These are phyloP conservation scores for Syngnathus scovelli DNA, from an alignment of 2,113 vertebrate species.

Conservation along the genomic window DNA sequence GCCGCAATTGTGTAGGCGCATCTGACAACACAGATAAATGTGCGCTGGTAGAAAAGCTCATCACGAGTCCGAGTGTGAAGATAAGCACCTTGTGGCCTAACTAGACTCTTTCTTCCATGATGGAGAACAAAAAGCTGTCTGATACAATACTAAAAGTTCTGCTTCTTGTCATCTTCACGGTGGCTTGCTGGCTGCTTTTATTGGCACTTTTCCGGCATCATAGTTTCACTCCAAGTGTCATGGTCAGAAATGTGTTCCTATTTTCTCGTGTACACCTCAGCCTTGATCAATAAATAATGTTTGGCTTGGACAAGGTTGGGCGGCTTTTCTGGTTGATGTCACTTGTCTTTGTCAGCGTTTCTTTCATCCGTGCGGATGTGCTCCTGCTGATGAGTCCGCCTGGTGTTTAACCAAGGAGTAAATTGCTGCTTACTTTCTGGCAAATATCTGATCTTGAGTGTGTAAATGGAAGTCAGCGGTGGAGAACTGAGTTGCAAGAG, in stretches of 20 bases:
- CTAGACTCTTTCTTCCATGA: constrained; percentile 3
- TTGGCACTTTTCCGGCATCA: background rate
- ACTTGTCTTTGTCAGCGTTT: constrained; percentile 51
- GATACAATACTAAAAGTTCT: constrained; percentile 7
- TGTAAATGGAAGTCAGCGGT: constrained; percentile 31
- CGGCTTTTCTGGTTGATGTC: constrained; percentile 37
- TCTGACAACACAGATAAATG: constrained; percentile 60
- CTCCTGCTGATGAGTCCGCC: constrained; percentile 38
- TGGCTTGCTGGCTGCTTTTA: background rate
- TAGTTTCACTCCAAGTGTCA: background rate
- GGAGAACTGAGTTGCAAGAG: constrained; percentile 31
- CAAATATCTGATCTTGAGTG: constrained; percentile 57
- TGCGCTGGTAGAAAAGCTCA: constrained; percentile 53
- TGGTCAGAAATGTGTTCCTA: background rate
- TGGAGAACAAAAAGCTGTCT: constrained; percentile 6
- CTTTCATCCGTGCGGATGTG: constrained; percentile 45
- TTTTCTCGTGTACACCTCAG: constrained; percentile 27
- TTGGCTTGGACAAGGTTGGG: constrained; percentile 41
- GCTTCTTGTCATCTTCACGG: constrained; percentile 1
- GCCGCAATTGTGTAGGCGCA: constrained; percentile 58
- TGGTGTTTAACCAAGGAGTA: constrained; percentile 61
- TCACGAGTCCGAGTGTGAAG: constrained; percentile 46
- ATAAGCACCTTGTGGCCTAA: constrained; percentile 43
- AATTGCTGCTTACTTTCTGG: constrained; percentile 53
- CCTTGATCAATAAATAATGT: constrained; percentile 20